These are phyloP conservation scores for Cydia amplana DNA, from an alignment of 1,140 invertebrate genomes.

Conservation along the genomic window DNA sequence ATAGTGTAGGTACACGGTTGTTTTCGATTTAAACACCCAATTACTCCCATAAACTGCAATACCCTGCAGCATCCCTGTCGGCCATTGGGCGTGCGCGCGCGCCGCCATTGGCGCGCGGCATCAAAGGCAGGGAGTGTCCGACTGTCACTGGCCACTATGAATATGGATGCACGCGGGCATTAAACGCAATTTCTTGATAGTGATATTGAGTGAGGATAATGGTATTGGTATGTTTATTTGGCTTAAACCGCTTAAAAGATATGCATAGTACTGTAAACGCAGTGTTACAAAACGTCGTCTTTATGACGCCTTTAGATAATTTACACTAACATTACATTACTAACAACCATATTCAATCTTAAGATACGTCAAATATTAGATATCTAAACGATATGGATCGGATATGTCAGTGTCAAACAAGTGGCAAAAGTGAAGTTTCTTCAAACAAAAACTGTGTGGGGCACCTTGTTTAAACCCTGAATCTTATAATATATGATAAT, in stretches of 20 bases:
- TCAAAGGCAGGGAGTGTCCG: slow-evolving; percentile 9
- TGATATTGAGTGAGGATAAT: neutral
- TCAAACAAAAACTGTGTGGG: too few relatives aligned
- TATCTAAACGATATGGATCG: too few relatives aligned
- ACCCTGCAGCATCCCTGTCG: neutral
- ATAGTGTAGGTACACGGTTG: neutral
- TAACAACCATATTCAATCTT: too few relatives aligned
- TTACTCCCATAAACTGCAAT: neutral
- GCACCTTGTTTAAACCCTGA: too few relatives aligned
- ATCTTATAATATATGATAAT: too few relatives aligned
- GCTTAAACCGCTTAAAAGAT: neutral
- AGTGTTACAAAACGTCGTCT: too few relatives aligned
- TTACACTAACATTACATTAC: too few relatives aligned
- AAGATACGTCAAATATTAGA: too few relatives aligned
- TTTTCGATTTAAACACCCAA: neutral
- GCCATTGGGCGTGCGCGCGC: neutral
- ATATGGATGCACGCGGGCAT: slow-evolving; percentile 1
- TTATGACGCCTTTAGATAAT: too few relatives aligned
- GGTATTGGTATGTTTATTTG: neutral
- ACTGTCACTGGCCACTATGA: neutral
- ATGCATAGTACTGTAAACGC: too few relatives aligned
- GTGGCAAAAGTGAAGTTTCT: too few relatives aligned
- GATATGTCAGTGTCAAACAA: too few relatives aligned
- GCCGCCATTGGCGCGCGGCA: neutral
- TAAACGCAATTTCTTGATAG: neutral